Base-by-base conservation (phyloP, 2,113 vertebrate species). In the Amazona guildingii region DNA sequence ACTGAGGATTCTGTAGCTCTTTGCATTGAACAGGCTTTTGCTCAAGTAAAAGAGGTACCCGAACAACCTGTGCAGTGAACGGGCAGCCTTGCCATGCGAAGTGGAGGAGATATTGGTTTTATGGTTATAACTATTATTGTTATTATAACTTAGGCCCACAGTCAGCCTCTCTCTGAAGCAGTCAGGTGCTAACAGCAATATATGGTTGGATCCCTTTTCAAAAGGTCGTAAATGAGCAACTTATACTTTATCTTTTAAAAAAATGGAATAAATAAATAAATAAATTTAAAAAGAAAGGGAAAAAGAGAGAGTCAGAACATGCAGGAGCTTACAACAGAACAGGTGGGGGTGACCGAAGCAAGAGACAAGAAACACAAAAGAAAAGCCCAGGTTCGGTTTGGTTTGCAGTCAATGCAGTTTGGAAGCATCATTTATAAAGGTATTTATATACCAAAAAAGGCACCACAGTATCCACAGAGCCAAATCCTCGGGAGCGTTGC, bases 371-470 rank as follows among this genome's bases (percentile, higher is more conserved):
- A 94, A 70, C 73, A 73, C 51, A 83, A 95, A 75, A 93, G 91
- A 76, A 77, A 90, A 95, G 93, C 95, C 86, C 80, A 83, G 97
- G 97, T 83, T 83, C 20, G n/a, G 43, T 84, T 73, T 94, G 97
- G 85, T 94, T 96, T 94, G 96, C 92, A 95, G 88, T 88, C 88
- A 92, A 57, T 83, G 74, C 78, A 75, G 94, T 95, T 92, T 89
- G 91, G 98, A 96, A 97, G 96, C 92, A 85, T 95, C 15, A 3
- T 83, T 91, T 91, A 83, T 77, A 62, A 96, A 93, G 81, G 81
- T 91, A 95, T 94, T 95, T 81, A 37, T 78, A 96, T 91, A 97
- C 92, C 94, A 92, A 59, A 83, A 95, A 97, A 97, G 97, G 97
- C 97, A 95, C 95, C 95, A 91, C 82, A 33, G 91, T 70, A 54